Conservation (phyloP, 2,888 invertebrate genomes). For the Apotomis capreana region DNA sequence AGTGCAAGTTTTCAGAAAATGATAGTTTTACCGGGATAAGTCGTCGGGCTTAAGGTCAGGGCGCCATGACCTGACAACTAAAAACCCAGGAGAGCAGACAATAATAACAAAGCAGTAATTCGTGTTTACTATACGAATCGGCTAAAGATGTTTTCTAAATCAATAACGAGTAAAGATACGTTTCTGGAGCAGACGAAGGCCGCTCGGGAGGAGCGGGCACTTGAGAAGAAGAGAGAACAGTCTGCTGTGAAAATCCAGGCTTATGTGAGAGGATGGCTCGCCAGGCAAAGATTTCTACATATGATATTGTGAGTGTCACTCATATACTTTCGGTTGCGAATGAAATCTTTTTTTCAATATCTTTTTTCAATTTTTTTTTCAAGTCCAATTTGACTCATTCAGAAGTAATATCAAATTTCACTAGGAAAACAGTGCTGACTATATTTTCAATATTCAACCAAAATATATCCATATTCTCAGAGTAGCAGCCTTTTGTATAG, state of each 20-base stretch:
- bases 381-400: no score
- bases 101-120: constrained; percentile 62
- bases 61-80: constrained; percentile 60
- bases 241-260: constrained; percentile 90
- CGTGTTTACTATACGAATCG: constrained; percentile 51
- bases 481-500: no score
- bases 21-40: constrained; percentile 41
- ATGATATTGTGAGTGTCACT: constrained; percentile 86
- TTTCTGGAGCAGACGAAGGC: constrained; percentile 96
- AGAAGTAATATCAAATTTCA: no score
- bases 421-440: no score
- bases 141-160: constrained; percentile 72
- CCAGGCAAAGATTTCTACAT: constrained; percentile 84
- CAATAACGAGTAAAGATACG: constrained; percentile 86
- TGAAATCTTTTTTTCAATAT: no score
- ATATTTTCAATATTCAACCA: no score
- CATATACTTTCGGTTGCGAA: not conserved
- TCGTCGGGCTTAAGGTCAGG: constrained; percentile 45
- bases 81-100: constrained; percentile 53
- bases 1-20: constrained; percentile 42
- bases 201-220: constrained; percentile 93
- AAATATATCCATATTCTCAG: no score
- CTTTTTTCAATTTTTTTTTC: no score
- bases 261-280: constrained; percentile 89
- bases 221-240: constrained; percentile 90